Conservation (phyloP, 2,797 vertebrate genomes). For the Pseudomugil tenellus region DNA sequence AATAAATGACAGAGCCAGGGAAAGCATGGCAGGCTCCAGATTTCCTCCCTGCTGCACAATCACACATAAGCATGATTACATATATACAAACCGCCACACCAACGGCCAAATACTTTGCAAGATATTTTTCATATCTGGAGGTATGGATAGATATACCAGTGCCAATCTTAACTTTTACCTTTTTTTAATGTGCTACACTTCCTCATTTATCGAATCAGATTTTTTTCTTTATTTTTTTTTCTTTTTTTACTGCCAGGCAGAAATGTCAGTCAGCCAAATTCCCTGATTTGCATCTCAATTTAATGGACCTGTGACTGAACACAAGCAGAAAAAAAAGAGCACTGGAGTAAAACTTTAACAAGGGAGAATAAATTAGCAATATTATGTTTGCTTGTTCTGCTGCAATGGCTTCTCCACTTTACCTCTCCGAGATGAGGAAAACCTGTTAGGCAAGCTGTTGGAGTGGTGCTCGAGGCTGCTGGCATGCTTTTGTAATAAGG, state of each 20-base stretch:
- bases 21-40: conserved; percentile 51
- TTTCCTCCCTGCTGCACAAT: conserved; percentile 33
- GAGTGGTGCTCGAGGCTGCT: conserved; percentile 47
- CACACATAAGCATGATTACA: conserved; percentile 25
- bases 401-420: conserved; percentile 43
- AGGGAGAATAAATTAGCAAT: conserved; percentile 60
- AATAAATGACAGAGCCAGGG: conserved; percentile 63
- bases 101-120: conserved; percentile 44
- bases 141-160: conserved; percentile 1
- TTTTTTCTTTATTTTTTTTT: background rate
- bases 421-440: conserved; percentile 59
- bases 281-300: conserved; percentile 45
- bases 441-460: conserved; percentile 56
- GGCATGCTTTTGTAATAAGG: conserved; percentile 65
- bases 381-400: conserved; percentile 45
- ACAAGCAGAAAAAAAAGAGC: conserved; percentile 36
- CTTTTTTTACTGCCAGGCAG: conserved; percentile 18
- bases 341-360: conserved; percentile 55
- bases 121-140: conserved; percentile 54
- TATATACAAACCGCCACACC: conserved; percentile 13
- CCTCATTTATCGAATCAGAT: conserved; percentile 6
- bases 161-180: conserved; percentile 2
- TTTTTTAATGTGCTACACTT: conserved; percentile 15
- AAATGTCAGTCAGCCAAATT: conserved; percentile 34
- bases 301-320: conserved; percentile 41